phyloP scores from a whole-genome alignment of 1,140 invertebrate species.

The Aphaenogaster rudis region DNA sequence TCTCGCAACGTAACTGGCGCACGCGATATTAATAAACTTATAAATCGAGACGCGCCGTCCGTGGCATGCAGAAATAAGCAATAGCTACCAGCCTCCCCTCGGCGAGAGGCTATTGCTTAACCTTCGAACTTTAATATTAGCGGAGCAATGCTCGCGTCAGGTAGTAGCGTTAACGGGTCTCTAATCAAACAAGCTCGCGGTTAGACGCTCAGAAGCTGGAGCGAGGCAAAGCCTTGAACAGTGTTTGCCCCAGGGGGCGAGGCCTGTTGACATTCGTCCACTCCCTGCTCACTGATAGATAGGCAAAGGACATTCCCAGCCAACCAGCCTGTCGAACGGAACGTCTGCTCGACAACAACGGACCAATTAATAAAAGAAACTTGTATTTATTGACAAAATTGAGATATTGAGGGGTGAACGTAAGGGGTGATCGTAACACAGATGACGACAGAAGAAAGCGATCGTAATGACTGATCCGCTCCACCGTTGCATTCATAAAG shows the following conservation, averaged over 20 bases:
- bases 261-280: slow-evolving; percentile 74
- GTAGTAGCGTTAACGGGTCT: slow-evolving; percentile 69
- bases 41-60: slow-evolving; percentile 39
- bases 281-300: slow-evolving; percentile 72
- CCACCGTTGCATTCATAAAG: not conserved
- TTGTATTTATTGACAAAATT: slow-evolving; percentile 13
- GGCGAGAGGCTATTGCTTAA: slow-evolving; percentile 51
- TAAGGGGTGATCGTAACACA: not conserved
- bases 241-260: slow-evolving; percentile 69
- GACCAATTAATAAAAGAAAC: slow-evolving; percentile 3
- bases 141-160: slow-evolving; percentile 43
- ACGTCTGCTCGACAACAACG: slow-evolving; percentile 19
- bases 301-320: slow-evolving; percentile 64
- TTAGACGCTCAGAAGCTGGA: slow-evolving; percentile 67
- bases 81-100: slow-evolving; percentile 3
- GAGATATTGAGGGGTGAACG: not conserved
- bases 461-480: not conserved
- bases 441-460: not conserved
- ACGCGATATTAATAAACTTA: slow-evolving; percentile 55
- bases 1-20: slow-evolving; percentile 14
- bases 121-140: slow-evolving; percentile 60
- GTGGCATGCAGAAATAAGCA: slow-evolving; percentile 43
- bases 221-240: slow-evolving; percentile 73
- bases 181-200: slow-evolving; percentile 70
- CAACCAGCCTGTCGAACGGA: slow-evolving; percentile 54